Base-by-base conservation (phyloP, 1,140 invertebrate genomes). In the Camponotus floridanus region DNA sequence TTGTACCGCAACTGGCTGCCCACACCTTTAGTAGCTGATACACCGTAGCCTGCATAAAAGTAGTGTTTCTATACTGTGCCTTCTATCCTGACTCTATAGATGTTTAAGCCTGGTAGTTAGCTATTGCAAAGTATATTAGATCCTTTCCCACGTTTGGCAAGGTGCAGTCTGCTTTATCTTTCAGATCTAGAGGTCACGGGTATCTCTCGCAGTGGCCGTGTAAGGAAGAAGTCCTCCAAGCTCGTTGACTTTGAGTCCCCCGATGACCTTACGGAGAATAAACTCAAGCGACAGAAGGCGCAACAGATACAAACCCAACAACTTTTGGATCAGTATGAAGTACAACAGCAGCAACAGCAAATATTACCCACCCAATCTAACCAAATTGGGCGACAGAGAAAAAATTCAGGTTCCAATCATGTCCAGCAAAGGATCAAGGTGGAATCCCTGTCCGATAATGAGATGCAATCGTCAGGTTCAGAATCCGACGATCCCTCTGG, bases 201-300 rank as follows among this genome's bases (percentile, higher is more conserved):
- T 42, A 96, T 98, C 33, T 98, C 98, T 5, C 96, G 98, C 73
- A 98, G 98, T 91, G 98, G 98, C 26, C 95, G 98, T 64, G 98
- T 99, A 0, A 95, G 98, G 59, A 99, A 99, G 95, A 99, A 99
- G 94, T 99, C 98, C 8, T 98, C 98, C 0, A 99, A 99, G 94
- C 95, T 99, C 13, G 97, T 98, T 93, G 98, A 98, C 94, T 99
- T 98, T 95, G 98, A 99, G 92, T 98, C 98, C 0, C 97, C 97
- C 0, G 98, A 99, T 93, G 98, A 98, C 90, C 88, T 93, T 73
- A 93, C 95, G 9, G 96, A 96, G 70, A 94, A 92, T 42, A 95
- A 95, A 80, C 92, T 95, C 33, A 95, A 95, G 42, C 91, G 92
- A 39, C 94, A 95, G 73, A 94, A 95, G 90, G 88, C 92, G 13